Conservation (phyloP, 2,797 vertebrate genomes). For the Xiphorhynchus erythropygius region DNA sequence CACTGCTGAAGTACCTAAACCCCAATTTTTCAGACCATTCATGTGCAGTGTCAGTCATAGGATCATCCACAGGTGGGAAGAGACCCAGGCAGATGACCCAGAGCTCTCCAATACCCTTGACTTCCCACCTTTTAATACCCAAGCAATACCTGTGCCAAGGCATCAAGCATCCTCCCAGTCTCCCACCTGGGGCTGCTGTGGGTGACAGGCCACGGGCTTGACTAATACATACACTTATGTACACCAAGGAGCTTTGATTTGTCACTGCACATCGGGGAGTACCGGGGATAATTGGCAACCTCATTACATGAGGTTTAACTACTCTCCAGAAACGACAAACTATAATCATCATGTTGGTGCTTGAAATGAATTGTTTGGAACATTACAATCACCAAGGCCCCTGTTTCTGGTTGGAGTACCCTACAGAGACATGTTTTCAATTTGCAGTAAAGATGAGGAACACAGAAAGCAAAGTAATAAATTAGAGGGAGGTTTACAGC, state of each 20-base stretch:
- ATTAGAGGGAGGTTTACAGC: conserved; percentile 37
- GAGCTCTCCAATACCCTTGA: not conserved
- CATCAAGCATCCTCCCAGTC: not conserved
- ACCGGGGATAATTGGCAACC: conserved; percentile 58
- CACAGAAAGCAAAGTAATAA: conserved; percentile 56
- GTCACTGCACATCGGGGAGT: conserved; percentile 59
- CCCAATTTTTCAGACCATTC: not conserved
- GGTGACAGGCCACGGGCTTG: not conserved
- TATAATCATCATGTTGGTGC: conserved; percentile 62
- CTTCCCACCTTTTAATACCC: not conserved
- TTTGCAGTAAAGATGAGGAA: conserved; percentile 70
- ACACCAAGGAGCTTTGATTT: conserved; percentile 67
- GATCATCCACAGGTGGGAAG: not conserved
- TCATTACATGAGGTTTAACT: conserved; percentile 70
- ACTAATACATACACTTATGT: not conserved
- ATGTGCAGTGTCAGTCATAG: fast-evolving
- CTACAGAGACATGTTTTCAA: conserved; percentile 67
- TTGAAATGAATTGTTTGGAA: conserved; percentile 71
- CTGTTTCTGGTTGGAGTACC: conserved; percentile 60
- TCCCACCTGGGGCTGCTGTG: not conserved
- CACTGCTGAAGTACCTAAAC: not conserved
- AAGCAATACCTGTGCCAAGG: not conserved
- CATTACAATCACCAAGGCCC: conserved; percentile 60
- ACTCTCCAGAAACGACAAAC: conserved; percentile 67
- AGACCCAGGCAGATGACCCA: not conserved